Evolutionary conservation across 1,140 invertebrate species (phyloP).

Genomic region (Drosophila kurseongensis): DNA sequence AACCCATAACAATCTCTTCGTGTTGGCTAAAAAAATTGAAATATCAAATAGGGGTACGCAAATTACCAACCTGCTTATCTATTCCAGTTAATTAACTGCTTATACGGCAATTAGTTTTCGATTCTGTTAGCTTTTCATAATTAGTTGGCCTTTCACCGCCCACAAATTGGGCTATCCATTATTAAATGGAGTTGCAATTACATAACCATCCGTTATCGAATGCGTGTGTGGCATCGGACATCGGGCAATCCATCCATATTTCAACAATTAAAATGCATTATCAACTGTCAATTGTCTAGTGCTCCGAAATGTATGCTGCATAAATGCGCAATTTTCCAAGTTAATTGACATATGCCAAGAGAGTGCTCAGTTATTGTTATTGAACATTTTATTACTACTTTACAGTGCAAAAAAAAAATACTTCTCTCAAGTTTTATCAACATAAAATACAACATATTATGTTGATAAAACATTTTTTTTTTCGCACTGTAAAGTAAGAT

Average conservation of each 20-base stretch:
- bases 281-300: conserved; percentile 34
- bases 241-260: conserved; percentile 36
- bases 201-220: neutral
- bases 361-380: conserved; percentile 29
- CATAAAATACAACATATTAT: too few relatives aligned
- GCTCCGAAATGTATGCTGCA: conserved; percentile 32
- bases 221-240: neutral
- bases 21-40: too few relatives aligned
- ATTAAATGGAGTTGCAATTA: conserved; percentile 28
- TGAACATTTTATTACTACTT: conserved; percentile 10
- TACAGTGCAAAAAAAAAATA: neutral
- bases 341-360: conserved; percentile 46
- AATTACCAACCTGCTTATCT: neutral
- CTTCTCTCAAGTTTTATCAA: too few relatives aligned
- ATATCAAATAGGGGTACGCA: neutral
- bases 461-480: too few relatives aligned
- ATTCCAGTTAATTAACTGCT: conserved; percentile 9
- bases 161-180: conserved; percentile 1
- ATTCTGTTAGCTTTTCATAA: conserved; percentile 12
- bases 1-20: too few relatives aligned
- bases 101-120: conserved; percentile 31
- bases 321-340: conserved; percentile 37
- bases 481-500: too few relatives aligned
- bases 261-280: conserved; percentile 44
- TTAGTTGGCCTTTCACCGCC: conserved; percentile 1